These are phyloP conservation scores for Homarus gammarus DNA, from an alignment of 2,888 invertebrate genomes.

Conservation along the genomic window DNA sequence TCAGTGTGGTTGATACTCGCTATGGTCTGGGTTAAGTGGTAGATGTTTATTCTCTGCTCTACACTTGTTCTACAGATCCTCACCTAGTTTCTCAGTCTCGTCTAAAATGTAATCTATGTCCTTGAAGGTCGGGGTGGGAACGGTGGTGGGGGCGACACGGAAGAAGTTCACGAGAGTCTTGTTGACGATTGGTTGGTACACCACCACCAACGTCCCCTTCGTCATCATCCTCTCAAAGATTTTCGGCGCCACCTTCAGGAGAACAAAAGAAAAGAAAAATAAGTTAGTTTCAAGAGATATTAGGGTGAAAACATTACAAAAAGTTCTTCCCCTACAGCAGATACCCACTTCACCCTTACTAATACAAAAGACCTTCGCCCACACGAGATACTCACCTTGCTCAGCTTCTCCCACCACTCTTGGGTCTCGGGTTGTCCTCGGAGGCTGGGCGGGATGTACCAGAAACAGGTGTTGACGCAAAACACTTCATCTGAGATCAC, in stretches of 20 bases:
- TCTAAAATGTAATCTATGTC: conserved; percentile 84
- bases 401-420: conserved; percentile 71
- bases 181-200: conserved; percentile 85
- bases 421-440: conserved; percentile 78
- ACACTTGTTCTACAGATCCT: conserved; percentile 79
- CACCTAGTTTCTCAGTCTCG: conserved; percentile 84
- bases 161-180: conserved; percentile 87
- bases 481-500: conserved; percentile 83
- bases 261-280: neutral
- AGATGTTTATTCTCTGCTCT: too few species aligned
- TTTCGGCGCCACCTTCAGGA: conserved; percentile 84
- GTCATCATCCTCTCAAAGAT: conserved; percentile 86
- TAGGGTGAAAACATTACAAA: neutral
- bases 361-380: neutral
- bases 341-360: neutral
- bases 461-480: conserved; percentile 93
- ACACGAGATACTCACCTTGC: conserved; percentile 39
- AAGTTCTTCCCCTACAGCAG: too few species aligned
- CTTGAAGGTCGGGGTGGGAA: conserved; percentile 83
- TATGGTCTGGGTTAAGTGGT: too few species aligned
- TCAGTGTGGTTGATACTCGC: too few species aligned
- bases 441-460: conserved; percentile 87
- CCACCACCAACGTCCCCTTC: conserved; percentile 86
- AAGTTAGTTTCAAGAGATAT: neutral
- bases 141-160: conserved; percentile 87